Evolutionary conservation across 1,140 invertebrate species (phyloP), one percentile per base, ranked within the genome.

Genomic region (Solenopsis invicta): DNA sequence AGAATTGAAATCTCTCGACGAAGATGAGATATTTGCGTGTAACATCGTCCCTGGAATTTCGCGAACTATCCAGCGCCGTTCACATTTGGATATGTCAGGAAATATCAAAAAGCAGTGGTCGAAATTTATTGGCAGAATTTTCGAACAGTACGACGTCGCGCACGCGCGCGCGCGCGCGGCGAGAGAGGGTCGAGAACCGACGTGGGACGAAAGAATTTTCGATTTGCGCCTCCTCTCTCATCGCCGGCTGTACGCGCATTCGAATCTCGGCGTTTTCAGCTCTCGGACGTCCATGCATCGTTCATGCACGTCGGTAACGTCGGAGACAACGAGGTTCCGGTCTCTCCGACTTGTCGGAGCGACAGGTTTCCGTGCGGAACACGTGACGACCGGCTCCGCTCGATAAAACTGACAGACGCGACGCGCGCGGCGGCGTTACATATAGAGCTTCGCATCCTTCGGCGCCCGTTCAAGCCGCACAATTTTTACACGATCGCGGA

Each of bases 311-410:
- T 87, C 81, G 81, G 71, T 90, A 82, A 82, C 80, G 69, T 84
- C 56, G 77, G 80, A 89, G 86, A 90, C 85, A 64, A 66, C 66
- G 56, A 87, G 52, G 77, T 89, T 89, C 89, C 89, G 89, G 88
- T 89, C 71, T 78, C 86, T 29, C 54, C 85, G 88, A 75, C 88
- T 89, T 87, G 77, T 84, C 85, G 78, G 88, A 90, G 78, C 89
- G 89, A 90, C 89, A 90, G 88, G 89, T 90, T 90, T 89, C 88
- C 75, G 76, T 21, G 76, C 54, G 85, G 61, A 82, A 90, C 89
- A 89, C 89, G 89, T 89, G 88, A 90, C 88, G 77, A 78, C 74
- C 82, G 82, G 82, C 82, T 59, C 37, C 71, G 82, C 74, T 85
- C 82, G 82, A 76, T 78, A 78, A 85, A 85, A 78, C 82, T 78